These are phyloP conservation scores for Ochropleura plecta DNA, from an alignment of 2,888 invertebrate genomes.

Conservation along the genomic window DNA sequence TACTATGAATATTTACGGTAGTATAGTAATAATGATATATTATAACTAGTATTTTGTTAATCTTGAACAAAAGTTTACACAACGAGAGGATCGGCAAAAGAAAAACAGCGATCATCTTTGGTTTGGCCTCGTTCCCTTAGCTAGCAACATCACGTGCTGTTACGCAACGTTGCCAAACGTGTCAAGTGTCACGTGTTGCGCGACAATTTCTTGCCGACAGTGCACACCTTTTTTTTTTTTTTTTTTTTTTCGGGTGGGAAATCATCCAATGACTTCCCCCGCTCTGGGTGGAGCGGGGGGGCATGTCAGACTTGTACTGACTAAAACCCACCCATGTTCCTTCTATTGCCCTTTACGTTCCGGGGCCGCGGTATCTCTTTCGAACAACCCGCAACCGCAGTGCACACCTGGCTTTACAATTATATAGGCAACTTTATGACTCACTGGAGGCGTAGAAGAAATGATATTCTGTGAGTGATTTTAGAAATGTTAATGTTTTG, in stretches of 20 bases:
- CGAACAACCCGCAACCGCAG: no score
- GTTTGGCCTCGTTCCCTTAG: slow-evolving; percentile 1
- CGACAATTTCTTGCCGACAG: slow-evolving; percentile 4
- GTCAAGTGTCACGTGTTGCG: slow-evolving; percentile 19
- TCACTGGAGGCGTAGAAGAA: not conserved
- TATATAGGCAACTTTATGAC: not conserved
- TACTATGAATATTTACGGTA: not conserved
- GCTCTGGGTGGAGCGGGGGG: no score
- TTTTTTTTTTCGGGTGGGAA: no score
- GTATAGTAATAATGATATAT: not conserved
- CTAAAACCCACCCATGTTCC: no score
- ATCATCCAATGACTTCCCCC: no score
- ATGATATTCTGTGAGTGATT: not conserved
- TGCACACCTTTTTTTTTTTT: no score
- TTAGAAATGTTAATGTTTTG: not conserved
- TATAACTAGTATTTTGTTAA: not conserved
- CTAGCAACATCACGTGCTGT: not conserved
- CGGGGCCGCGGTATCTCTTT: no score
- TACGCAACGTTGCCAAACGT: slow-evolving; percentile 28
- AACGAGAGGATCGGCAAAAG: not conserved
- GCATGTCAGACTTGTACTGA: no score
- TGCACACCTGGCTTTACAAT: not conserved
- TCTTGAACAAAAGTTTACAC: not conserved
- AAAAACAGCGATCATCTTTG: not conserved
- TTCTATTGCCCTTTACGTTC: no score